Evolutionary conservation across 2,113 vertebrate species (phyloP).

Genomic region (Petrocephalus microphthalmus): DNA sequence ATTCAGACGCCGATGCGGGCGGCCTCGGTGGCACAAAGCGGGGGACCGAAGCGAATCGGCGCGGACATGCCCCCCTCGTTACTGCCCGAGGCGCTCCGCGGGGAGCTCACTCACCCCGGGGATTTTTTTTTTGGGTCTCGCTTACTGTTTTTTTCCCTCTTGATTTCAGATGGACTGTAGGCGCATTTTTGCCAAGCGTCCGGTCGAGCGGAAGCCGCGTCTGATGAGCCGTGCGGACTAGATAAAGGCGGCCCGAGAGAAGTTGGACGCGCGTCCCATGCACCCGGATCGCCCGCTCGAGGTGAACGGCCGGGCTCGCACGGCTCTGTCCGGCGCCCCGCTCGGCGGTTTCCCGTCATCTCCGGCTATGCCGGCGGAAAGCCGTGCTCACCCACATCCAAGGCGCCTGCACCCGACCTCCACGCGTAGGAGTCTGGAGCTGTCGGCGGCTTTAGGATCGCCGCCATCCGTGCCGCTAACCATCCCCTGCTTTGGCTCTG

Average conservation of each 20-base stretch:
- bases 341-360: neutral
- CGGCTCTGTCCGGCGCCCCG: neutral
- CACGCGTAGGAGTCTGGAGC: neutral
- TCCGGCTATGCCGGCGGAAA: neutral
- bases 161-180: neutral
- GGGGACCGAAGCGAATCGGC: neutral
- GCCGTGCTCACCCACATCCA: neutral
- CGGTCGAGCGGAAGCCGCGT: neutral
- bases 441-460: neutral
- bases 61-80: neutral
- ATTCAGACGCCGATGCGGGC: neutral
- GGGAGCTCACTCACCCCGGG: neutral
- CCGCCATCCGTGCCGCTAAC: neutral
- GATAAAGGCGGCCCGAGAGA: neutral
- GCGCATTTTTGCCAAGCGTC: neutral
- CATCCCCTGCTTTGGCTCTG: neutral
- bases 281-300: constrained; percentile 21
- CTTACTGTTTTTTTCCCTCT: neutral
- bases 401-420: neutral
- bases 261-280: neutral
- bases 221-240: neutral
- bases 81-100: neutral
- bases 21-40: neutral
- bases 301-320: neutral
- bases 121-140: neutral